Conservation (phyloP, 1,140 invertebrate species). For the Bombus superbus region DNA sequence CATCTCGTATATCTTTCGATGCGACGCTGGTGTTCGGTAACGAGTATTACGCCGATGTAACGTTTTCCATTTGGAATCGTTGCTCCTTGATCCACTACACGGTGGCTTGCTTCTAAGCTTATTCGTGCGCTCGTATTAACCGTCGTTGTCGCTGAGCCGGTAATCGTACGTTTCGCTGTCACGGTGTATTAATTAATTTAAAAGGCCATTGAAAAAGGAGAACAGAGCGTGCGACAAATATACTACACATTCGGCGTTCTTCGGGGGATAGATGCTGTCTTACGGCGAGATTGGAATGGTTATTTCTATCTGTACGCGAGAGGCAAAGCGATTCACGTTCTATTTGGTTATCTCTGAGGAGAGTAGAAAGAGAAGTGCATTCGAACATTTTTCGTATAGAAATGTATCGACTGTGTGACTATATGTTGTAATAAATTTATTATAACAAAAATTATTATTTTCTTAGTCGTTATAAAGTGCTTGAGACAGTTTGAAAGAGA, state of each 20-base stretch:
- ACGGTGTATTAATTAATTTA: conserved; percentile 23
- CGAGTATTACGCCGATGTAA: conserved; percentile 63
- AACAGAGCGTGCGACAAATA: not conserved
- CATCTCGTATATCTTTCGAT: conserved; percentile 78
- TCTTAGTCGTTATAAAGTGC: no score
- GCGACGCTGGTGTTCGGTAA: conserved; percentile 74
- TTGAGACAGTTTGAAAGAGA: no score
- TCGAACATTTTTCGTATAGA: no score
- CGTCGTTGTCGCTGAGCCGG: not conserved
- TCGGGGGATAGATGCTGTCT: not conserved
- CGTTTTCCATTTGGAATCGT: conserved; percentile 53
- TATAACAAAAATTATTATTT: no score
- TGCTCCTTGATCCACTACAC: conserved; percentile 31
- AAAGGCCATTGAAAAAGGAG: not conserved
- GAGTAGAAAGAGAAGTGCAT: not conserved
- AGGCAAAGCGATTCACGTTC: not conserved
- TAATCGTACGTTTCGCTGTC: conserved; percentile 10
- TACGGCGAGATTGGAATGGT: not conserved
- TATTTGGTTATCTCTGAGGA: not conserved
- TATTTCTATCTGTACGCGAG: conserved; percentile 21
- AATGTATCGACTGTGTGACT: no score
- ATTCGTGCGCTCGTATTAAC: not conserved
- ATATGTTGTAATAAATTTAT: no score
- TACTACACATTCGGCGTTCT: not conserved
- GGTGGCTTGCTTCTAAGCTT: not conserved